Evolutionary conservation across 2,113 vertebrate species (phyloP).

Genomic region (Pipra filicauda): DNA sequence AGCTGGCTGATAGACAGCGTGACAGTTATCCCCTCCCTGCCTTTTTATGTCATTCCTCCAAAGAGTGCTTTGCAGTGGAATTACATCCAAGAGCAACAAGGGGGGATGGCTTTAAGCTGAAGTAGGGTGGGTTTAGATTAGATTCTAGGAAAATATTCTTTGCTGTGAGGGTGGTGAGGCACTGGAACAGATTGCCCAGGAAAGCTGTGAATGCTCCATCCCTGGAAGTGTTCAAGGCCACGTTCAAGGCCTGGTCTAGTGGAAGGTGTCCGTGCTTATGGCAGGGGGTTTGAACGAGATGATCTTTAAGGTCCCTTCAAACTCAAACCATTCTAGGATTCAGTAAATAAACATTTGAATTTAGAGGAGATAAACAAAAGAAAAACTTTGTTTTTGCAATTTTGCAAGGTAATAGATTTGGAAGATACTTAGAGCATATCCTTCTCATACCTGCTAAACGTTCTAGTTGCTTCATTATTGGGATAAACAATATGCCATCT

Average conservation of each 20-base stretch:
- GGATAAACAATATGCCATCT: not conserved
- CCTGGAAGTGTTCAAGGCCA: not conserved
- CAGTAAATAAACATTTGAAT: not conserved
- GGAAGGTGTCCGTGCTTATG: not conserved
- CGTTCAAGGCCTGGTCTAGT: rapidly evolving
- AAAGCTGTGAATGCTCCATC: not conserved
- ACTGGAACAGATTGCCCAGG: not conserved
- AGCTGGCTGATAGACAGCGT: not conserved
- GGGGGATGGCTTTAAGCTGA: not conserved
- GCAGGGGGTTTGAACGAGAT: not conserved
- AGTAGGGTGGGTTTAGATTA: not conserved
- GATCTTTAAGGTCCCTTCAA: not conserved
- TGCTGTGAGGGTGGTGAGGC: not conserved
- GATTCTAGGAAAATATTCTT: not conserved
- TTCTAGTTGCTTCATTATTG: slow-evolving; percentile 23
- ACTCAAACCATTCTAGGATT: not conserved
- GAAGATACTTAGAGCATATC: not conserved
- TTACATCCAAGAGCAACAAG: not conserved
- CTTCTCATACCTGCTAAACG: not conserved
- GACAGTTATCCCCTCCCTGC: not conserved
- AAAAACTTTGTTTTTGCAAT: not conserved
- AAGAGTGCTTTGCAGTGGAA: not conserved
- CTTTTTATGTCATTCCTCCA: not conserved
- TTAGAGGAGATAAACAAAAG: not conserved
- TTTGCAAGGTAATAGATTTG: not conserved